These are phyloP conservation scores for Neolamprologus tretocephalus DNA, from an alignment of 2,113 vertebrate species.

Conservation along the genomic window DNA sequence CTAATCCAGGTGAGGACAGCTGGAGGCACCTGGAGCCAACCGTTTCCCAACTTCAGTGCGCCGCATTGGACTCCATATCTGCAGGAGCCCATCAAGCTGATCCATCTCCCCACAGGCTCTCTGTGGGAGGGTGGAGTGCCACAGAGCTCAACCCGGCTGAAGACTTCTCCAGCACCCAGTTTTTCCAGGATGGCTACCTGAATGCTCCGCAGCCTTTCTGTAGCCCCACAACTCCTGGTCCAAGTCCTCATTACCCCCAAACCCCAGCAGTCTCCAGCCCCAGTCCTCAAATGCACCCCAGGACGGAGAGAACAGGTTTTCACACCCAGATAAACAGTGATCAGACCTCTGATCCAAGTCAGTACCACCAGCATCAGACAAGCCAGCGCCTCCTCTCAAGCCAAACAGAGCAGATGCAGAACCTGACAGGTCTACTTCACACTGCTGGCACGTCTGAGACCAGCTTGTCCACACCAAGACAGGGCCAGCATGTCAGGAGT, in stretches of 20 bases:
- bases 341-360: background rate
- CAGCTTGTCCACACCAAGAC: background rate
- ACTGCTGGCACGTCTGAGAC: background rate
- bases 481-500: background rate
- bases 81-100: background rate
- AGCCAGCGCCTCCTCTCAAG: background rate
- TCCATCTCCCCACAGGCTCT: background rate
- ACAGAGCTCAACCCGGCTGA: background rate
- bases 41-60: conserved; percentile 42
- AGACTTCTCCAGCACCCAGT: background rate
- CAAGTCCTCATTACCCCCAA: conserved; percentile 43
- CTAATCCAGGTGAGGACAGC: background rate
- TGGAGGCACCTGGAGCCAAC: conserved; percentile 52
- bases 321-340: background rate
- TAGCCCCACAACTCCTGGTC: conserved; percentile 34
- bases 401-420: background rate
- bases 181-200: background rate
- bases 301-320: background rate
- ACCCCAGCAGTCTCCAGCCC: conserved; percentile 11
- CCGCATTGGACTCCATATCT: background rate
- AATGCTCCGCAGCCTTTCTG: conserved; percentile 5
- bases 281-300: background rate
- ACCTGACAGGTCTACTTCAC: background rate
- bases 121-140: conserved; percentile 2
- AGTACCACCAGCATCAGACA: background rate